Conservation (phyloP, 2,113 vertebrate species). For the Trematomus loennbergii region DNA sequence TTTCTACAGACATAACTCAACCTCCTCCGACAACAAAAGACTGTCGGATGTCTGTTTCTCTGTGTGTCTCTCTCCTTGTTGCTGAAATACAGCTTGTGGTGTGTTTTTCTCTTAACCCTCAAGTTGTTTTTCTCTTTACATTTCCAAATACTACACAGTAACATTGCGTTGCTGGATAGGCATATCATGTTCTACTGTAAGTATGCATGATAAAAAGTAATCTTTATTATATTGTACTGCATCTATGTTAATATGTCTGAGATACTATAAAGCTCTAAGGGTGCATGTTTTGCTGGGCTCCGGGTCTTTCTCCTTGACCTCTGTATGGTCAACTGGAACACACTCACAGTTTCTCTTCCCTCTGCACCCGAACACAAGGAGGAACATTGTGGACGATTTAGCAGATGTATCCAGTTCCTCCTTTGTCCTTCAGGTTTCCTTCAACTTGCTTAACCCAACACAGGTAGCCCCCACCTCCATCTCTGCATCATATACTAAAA, state of each 20-base stretch:
- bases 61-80: constrained; percentile 48
- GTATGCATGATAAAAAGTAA: constrained; percentile 14
- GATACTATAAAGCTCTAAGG: neutral
- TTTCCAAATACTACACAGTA: neutral
- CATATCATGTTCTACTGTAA: neutral
- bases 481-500: neutral
- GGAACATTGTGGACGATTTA: neutral
- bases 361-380: neutral
- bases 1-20: too few species aligned
- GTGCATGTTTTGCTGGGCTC: neutral
- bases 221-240: neutral
- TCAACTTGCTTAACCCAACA: neutral
- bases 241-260: neutral
- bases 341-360: neutral
- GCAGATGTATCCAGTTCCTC: neutral
- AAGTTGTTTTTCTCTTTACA: constrained; percentile 7
- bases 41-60: neutral
- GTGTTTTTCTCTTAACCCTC: constrained; percentile 14
- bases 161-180: too few species aligned
- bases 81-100: constrained; percentile 40
- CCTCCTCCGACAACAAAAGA: neutral
- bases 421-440: neutral
- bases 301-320: constrained; percentile 2
- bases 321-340: neutral
- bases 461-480: neutral